phyloP scores from a whole-genome alignment of 2,797 vertebrate genomes.

The Myotis findleyi region DNA sequence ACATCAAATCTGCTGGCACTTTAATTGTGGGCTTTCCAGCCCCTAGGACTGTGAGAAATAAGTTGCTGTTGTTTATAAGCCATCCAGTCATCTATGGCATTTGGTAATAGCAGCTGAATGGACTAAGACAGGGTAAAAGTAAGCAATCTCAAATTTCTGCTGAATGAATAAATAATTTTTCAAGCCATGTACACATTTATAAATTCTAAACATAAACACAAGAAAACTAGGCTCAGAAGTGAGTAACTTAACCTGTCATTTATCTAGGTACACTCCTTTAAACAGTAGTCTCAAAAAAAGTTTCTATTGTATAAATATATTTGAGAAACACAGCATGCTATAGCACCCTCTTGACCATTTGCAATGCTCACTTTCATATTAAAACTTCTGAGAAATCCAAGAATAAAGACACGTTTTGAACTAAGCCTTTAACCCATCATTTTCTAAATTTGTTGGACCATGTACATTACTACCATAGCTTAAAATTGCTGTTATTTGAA shows the following conservation, averaged over 20 bases:
- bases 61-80: background rate
- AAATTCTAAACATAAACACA: slow-evolving; percentile 5
- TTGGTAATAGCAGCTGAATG: background rate
- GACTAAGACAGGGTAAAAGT: background rate
- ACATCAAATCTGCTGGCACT: background rate
- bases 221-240: background rate
- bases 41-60: background rate
- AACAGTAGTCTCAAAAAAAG: background rate
- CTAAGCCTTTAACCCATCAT: background rate
- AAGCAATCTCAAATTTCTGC: slow-evolving; percentile 5
- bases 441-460: background rate
- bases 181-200: background rate
- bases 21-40: background rate
- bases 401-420: background rate
- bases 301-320: background rate
- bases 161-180: slow-evolving; percentile 37
- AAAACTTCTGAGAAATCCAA: background rate
- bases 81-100: background rate
- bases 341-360: background rate
- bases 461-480: background rate
- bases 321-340: background rate
- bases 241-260: slow-evolving; percentile 3
- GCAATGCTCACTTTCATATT: background rate
- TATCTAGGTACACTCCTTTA: background rate
- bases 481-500: background rate